Evolutionary conservation across 2,113 vertebrate species (phyloP).

Genomic region (Taxidea taxus): DNA sequence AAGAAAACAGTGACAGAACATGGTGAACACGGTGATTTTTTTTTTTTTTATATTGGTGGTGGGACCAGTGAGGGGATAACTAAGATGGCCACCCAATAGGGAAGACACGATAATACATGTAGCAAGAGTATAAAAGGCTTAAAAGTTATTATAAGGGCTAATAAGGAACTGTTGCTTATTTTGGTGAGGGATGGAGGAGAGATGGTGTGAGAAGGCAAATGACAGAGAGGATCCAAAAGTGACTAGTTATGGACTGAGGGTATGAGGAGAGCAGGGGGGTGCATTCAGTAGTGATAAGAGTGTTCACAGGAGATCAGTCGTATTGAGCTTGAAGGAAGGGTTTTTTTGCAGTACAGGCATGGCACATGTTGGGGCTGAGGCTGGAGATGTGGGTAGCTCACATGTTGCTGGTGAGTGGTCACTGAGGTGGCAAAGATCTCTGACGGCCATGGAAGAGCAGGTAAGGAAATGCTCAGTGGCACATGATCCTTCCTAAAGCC

Average conservation of each 20-base stretch:
- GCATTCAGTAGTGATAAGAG: background rate
- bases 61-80: background rate
- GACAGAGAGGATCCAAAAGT: background rate
- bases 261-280: background rate
- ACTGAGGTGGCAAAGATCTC: background rate
- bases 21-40: background rate
- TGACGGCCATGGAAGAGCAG: background rate
- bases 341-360: background rate
- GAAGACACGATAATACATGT: background rate
- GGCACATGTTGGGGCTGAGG: rapidly evolving
- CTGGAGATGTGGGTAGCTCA: background rate
- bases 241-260: background rate
- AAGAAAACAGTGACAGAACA: background rate
- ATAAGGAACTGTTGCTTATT: background rate
- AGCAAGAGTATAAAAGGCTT: background rate
- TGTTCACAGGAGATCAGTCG: background rate
- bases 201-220: background rate
- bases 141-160: background rate
- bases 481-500: background rate
- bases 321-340: background rate
- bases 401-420: too few relatives aligned
- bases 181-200: background rate
- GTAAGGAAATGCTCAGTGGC: background rate
- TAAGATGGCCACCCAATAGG: background rate
- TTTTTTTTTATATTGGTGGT: background rate